Conservation (phyloP, 2,113 vertebrate species). For the Neogale vison region DNA sequence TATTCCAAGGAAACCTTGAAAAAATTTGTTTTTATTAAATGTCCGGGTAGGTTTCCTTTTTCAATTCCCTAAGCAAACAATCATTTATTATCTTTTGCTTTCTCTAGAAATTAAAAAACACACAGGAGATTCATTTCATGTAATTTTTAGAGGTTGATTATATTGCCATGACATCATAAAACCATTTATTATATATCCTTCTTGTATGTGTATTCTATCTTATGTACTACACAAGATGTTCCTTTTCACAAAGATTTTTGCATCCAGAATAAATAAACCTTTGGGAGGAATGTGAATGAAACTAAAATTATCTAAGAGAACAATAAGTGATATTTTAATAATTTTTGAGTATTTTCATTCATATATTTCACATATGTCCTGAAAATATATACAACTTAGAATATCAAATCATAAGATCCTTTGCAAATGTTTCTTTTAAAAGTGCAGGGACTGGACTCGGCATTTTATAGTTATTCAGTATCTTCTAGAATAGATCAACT, state of each 20-base stretch:
- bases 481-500: not conserved
- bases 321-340: not conserved
- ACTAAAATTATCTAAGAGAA: not conserved
- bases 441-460: not conserved
- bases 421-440: not conserved
- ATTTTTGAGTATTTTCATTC: not conserved
- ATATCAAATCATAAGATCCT: not conserved
- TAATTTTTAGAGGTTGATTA: not conserved
- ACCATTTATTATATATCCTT: not conserved
- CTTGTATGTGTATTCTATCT: not conserved
- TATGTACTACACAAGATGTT: not conserved
- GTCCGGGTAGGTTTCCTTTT: not conserved
- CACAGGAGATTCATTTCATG: not conserved
- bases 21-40: not conserved
- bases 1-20: not conserved
- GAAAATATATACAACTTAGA: not conserved
- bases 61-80: not conserved
- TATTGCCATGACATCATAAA: not conserved
- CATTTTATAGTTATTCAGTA: not conserved
- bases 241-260: not conserved
- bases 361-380: not conserved
- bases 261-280: not conserved
- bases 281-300: not conserved
- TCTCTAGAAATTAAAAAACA: slow-evolving; percentile 18
- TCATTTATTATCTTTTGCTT: not conserved